A percentile compares a stretch with the other conserved stretches of the same genome.
Conservation (phyloP, 2,113 vertebrate genomes). For the Jacana jacana region DNA sequence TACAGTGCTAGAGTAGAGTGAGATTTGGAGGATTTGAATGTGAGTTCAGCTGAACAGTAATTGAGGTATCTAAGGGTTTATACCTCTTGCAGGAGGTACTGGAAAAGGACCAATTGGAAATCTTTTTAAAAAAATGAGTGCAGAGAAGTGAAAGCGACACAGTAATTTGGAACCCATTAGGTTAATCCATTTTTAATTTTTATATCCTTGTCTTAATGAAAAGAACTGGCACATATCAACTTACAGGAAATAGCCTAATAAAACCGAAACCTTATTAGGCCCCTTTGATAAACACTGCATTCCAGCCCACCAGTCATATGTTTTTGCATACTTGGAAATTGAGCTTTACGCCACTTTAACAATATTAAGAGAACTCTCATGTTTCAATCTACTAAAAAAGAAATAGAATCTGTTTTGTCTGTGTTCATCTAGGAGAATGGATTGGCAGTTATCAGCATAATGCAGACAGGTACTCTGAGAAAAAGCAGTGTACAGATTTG, state of each 20-base stretch:
- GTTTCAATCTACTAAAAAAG: constrained; percentile 54
- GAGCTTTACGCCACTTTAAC: constrained; percentile 35
- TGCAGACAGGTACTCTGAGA: neutral
- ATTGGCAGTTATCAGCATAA: neutral
- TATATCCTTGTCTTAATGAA: constrained; percentile 60
- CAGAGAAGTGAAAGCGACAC: neutral
- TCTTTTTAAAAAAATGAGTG: neutral
- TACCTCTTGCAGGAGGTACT: neutral
- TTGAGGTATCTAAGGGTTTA: neutral
- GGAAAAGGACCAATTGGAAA: neutral
- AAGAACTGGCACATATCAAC: constrained; percentile 44
- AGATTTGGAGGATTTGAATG: neutral
- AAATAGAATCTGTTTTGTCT: constrained; percentile 18
- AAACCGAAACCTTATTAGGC: constrained; percentile 60
- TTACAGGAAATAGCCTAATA: constrained; percentile 65
- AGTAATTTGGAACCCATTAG: constrained; percentile 60
- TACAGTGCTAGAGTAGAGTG: neutral
- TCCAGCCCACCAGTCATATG: constrained; percentile 59
- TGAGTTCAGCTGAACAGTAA: neutral
- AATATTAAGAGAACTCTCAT: constrained; percentile 2
- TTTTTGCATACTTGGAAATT: constrained; percentile 57
- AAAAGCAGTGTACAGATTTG: neutral
- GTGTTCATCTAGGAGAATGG: neutral
- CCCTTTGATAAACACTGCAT: constrained; percentile 64
- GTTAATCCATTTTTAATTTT: constrained; percentile 68